phyloP scores from a whole-genome alignment of 1,140 invertebrate species.

The Eciton burchellii region DNA sequence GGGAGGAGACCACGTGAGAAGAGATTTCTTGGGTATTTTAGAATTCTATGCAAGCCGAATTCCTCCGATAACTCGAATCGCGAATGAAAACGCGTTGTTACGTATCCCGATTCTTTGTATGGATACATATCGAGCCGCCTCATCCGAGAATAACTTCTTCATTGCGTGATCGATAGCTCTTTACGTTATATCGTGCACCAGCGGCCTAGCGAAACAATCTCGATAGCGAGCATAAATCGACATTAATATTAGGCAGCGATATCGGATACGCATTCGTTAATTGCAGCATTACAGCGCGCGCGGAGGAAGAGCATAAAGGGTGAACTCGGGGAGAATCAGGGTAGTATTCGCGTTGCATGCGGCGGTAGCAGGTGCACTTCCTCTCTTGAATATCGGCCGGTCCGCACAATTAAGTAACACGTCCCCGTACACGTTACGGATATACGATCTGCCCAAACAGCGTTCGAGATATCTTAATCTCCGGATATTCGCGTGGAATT shows the following conservation, averaged over 20 bases:
- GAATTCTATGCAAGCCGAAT: constrained; percentile 21
- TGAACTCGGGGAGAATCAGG: background rate
- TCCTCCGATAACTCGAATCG: background rate
- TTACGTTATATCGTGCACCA: background rate
- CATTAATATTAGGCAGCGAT: too few relatives aligned
- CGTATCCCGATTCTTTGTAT: constrained; percentile 36
- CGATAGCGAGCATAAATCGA: too few relatives aligned
- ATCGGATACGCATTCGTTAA: too few relatives aligned
- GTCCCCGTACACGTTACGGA: constrained; percentile 16
- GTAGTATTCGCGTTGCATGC: background rate
- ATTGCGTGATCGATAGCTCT: background rate
- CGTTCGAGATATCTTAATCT: constrained; percentile 32
- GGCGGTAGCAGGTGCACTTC: constrained; percentile 34
- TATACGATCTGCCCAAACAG: constrained; percentile 41
- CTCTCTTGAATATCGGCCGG: constrained; percentile 28
- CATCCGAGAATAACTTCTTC: background rate
- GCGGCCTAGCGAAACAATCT: too few relatives aligned
- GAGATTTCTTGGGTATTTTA: background rate
- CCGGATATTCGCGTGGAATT: constrained; percentile 6
- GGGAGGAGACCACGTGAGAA: too few relatives aligned
- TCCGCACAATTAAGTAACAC: constrained; percentile 28
- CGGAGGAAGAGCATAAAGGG: background rate
- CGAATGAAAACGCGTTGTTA: background rate
- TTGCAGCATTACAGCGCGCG: background rate
- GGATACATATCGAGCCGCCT: background rate